Evolutionary conservation across 1,140 invertebrate genomes (phyloP), one percentile per base, ranked within the genome.

Genomic region (Drosophila subpulchrella): DNA sequence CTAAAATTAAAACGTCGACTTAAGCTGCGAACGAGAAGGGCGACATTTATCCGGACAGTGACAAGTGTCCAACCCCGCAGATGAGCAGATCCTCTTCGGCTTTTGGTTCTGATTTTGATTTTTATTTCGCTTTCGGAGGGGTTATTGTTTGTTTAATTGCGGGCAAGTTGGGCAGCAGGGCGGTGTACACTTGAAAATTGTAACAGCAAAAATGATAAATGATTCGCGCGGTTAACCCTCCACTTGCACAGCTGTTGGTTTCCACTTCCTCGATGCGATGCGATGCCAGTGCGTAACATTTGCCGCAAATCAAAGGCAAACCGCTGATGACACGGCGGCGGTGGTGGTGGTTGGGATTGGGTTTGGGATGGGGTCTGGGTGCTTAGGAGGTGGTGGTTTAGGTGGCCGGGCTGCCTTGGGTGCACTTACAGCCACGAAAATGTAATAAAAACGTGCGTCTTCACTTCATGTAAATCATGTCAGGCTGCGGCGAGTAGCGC

Each of bases 1-100:
- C 62, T 70, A 65, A 90, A 90, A 90, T 90, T 86, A 90, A 90
- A 86, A 89, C 82, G 86, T 90, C 86, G 86, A 90, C 79, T 90
- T 90, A 90, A 66, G 77, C 67, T 42, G 66, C 34, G 17, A 47
- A 34, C 61, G 58, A 71, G 55, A 56, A 44, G 63, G 61, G 71
- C 78, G 86, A 90, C 81, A 86, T 47, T 90, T 58, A 90, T 73
- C 81, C 82, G 74, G 82, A 90, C 86, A 90, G 63, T 90, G 79
- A 90, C 86, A 90, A 90, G 86, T 86, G 75, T 67, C 46, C 76
- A 42, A 78, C 50, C 62, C 48, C 65, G 53, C 44, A 32, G 66
- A 72, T 51, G 46, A 65, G 34, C 60, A 59, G 60, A 34, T 39
- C 61, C 36, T 63, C 34, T 39, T 53, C 39, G 44, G 46, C 47